These are phyloP conservation scores for Drosophila tropicalis DNA, from an alignment of 1,140 invertebrate species.

Conservation along the genomic window DNA sequence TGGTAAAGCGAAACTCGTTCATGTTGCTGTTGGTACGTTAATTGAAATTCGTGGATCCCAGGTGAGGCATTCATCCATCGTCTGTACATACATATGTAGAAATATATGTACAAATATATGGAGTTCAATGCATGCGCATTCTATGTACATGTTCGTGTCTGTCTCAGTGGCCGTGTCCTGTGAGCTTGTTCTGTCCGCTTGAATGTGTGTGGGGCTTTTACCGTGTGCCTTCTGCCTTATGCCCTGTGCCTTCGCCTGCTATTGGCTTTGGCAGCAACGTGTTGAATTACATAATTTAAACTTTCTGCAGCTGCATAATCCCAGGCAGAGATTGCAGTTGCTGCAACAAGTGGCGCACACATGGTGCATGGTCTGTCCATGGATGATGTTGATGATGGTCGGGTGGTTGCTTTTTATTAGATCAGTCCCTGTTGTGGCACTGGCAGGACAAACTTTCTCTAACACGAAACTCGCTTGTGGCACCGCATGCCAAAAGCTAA, in stretches of 20 bases:
- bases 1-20: conserved; percentile 50
- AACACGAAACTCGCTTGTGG: conserved; percentile 53
- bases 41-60: conserved; percentile 77
- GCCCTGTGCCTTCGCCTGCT: not conserved
- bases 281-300: conserved; percentile 81
- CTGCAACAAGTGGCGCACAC: conserved; percentile 69
- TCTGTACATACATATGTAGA: no score
- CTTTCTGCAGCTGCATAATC: conserved; percentile 70
- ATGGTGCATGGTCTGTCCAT: conserved; percentile 29
- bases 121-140: conserved; percentile 39
- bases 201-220: conserved; percentile 48
- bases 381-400: not conserved
- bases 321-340: conserved; percentile 53
- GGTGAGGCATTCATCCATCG: conserved; percentile 66
- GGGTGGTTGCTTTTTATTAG: conserved; percentile 55
- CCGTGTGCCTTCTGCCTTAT: conserved; percentile 7
- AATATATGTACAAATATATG: not conserved
- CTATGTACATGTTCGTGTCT: conserved; percentile 1
- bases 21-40: conserved; percentile 72
- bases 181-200: conserved; percentile 30
- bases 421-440: conserved; percentile 48
- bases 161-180: conserved; percentile 19
- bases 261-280: conserved; percentile 48
- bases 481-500: conserved; percentile 67
- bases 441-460: conserved; percentile 52